Evolutionary conservation across 2,888 invertebrate genomes (phyloP), one percentile per base, ranked within the genome.

Genomic region (Xylocampa areola): DNA sequence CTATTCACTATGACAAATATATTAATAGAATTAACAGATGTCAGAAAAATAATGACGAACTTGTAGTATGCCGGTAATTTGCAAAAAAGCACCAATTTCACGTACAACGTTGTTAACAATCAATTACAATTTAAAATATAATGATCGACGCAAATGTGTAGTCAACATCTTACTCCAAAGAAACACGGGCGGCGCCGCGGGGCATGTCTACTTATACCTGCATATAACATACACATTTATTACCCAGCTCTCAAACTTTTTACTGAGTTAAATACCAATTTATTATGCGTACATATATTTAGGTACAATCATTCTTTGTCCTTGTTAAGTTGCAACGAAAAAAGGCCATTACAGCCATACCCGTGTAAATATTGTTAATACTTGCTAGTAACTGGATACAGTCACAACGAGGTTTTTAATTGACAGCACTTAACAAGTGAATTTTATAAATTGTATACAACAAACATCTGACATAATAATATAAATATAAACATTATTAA

Each of bases 201-300:
- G 64, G 40, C 44, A 50, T 32, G 6, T n/a, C 30, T 35, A 27
- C 29, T 41, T 23, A 33, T 47, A 23, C 30, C 37, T 14, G 33
- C 30, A 50, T 62, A 68, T 55, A 57, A 65, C 48, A 40, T 65
- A 52, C 25, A 51, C 50, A 43, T 55, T 33, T 55, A 62, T 50
- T 37, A 50, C 36, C 1, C 11, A 37, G 41, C 27, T 49, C 50
- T 55, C 55, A 39, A 50, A 63, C 41, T 66, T 68, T 65, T 68
- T 69, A 50, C 43, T 0, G 7, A 63, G 45, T 47, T 63, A 68
- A 63, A 68, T 68, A 68, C 49, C 41, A 62, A 65, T 66, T 68
- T 66, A 65, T 49, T 66, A 69, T 47, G 45, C 45, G 27, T 33
- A 55, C 47, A 55, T 62, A 30, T 47, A 66, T 50, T 69, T 69